Conservation (phyloP, 2,888 invertebrate species). For the Zygogramma bicolorata region DNA sequence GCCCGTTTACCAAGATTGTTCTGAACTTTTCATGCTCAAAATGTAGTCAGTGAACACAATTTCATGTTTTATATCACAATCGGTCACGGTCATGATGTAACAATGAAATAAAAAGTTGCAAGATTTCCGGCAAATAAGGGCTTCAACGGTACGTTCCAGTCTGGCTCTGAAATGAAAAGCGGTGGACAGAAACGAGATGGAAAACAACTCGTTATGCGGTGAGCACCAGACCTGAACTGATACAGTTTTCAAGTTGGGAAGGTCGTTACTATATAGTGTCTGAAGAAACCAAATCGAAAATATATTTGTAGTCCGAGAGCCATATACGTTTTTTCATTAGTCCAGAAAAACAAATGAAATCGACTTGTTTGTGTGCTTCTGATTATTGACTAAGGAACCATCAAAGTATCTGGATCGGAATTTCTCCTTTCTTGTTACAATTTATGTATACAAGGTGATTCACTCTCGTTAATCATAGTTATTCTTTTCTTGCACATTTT, state of each 20-base stretch:
- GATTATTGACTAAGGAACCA: no score
- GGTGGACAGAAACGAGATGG: background rate
- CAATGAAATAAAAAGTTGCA: background rate
- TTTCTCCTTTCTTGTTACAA: no score
- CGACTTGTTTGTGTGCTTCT: no score
- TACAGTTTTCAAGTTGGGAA: background rate
- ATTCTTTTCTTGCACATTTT: no score
- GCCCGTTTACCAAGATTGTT: no score
- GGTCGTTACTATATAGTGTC: background rate
- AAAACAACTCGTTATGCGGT: background rate
- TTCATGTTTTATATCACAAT: no score
- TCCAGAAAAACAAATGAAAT: no score
- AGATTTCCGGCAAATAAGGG: background rate
- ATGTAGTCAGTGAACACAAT: background rate
- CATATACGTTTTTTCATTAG: no score
- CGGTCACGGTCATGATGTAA: background rate
- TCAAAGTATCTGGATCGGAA: no score
- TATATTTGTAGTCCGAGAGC: background rate
- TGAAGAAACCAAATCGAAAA: background rate
- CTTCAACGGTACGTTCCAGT: background rate
- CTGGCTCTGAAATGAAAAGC: slow-evolving; percentile 2
- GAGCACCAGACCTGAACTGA: slow-evolving; percentile 13
- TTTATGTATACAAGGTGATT: no score
- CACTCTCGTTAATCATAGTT: no score
- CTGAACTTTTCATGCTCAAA: background rate